Evolutionary conservation across 2,888 invertebrate genomes (phyloP).

Genomic region (Abrostola tripartita): DNA sequence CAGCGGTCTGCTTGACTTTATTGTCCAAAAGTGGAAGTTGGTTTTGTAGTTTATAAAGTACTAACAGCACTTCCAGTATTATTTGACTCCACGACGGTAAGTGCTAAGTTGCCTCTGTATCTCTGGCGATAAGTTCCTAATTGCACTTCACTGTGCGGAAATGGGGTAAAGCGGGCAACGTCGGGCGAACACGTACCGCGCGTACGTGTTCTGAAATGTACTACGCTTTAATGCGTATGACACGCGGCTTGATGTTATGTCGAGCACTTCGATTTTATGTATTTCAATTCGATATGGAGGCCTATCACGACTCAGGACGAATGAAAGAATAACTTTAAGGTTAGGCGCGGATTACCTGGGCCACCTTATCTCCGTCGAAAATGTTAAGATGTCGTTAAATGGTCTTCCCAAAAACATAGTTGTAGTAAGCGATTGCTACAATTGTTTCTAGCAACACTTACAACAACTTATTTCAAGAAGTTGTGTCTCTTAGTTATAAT

Average conservation of each 20-base stretch:
- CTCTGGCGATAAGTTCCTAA: conserved; percentile 80
- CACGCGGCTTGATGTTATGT: conserved; percentile 64
- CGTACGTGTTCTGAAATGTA: conserved; percentile 79
- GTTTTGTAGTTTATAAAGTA: conserved; percentile 43
- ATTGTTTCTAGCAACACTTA: conserved; percentile 24
- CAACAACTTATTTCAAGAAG: too few relatives aligned
- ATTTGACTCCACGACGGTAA: conserved; percentile 57
- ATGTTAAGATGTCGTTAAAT: conserved; percentile 43
- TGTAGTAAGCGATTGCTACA: conserved; percentile 40
- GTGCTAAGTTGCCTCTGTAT: conserved; percentile 69
- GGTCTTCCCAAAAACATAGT: conserved; percentile 23
- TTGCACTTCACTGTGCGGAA: conserved; percentile 79
- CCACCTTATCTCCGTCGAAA: conserved; percentile 38
- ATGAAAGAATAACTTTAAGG: conserved; percentile 54
- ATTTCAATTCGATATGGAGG: conserved; percentile 62
- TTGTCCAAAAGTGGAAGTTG: conserved; percentile 36
- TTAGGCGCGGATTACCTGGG: conserved; percentile 45
- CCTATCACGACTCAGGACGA: conserved; percentile 47
- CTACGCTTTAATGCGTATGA: conserved; percentile 68
- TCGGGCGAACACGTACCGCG: conserved; percentile 69
- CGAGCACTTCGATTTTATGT: conserved; percentile 64
- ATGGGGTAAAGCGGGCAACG: conserved; percentile 74
- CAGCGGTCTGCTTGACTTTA: conserved; percentile 42
- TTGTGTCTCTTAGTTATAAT: too few relatives aligned
- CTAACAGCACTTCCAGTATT: conserved; percentile 54